phyloP scores from a whole-genome alignment of 2,888 invertebrate species.

The Myathropa florea region DNA sequence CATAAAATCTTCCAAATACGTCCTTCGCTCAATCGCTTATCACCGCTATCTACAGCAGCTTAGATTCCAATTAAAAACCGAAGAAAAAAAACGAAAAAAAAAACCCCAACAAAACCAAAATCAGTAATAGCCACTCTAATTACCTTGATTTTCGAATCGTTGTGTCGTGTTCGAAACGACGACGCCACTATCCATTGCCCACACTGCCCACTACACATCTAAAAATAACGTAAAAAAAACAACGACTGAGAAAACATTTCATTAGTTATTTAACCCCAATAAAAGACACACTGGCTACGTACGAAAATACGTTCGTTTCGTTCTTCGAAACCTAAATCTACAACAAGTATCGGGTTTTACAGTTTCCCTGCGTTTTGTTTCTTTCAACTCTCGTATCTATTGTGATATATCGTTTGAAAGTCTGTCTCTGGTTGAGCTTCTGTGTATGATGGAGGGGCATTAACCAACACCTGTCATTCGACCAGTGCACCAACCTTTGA shows the following conservation, averaged over 20 bases:
- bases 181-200: conserved; percentile 10
- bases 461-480: conserved; percentile 47
- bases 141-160: conserved; percentile 57
- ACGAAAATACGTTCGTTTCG: conserved; percentile 44
- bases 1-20: conserved; percentile 31
- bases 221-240: conserved; percentile 28
- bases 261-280: conserved; percentile 70
- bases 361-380: conserved; percentile 33
- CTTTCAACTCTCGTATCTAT: not conserved
- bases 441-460: conserved; percentile 2
- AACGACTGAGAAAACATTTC: conserved; percentile 36
- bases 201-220: conserved; percentile 21
- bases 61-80: conserved; percentile 37
- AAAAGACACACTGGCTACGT: conserved; percentile 31
- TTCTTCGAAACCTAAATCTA: conserved; percentile 60
- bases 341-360: conserved; percentile 69
- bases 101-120: not conserved
- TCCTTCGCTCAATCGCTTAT: conserved; percentile 35
- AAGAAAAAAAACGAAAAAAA: not conserved
- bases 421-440: conserved; percentile 15
- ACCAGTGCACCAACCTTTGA: conserved; percentile 16
- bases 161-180: not conserved
- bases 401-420: conserved; percentile 1
- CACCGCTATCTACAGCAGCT: conserved; percentile 28
- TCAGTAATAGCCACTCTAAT: conserved; percentile 53